Evolutionary conservation across 1,140 invertebrate genomes (phyloP).

Genomic region (Leptestheria dahalacensis): DNA sequence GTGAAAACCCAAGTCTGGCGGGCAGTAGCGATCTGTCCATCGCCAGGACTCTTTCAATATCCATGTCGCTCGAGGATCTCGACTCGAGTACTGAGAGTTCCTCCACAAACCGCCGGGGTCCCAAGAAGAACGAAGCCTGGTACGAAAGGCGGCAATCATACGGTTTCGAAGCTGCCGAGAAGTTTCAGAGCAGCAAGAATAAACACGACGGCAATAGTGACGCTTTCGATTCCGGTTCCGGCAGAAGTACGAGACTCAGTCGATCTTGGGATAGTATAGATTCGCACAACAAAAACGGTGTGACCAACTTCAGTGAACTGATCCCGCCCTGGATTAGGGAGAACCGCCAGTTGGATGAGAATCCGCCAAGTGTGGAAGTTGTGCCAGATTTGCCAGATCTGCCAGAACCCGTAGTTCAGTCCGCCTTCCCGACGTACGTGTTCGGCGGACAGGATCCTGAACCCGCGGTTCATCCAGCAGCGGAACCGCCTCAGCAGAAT

Average conservation of each 20-base stretch:
- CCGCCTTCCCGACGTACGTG: background rate
- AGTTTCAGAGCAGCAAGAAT: constrained; percentile 6
- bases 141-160: constrained; percentile 13
- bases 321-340: constrained; percentile 9
- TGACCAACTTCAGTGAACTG: background rate
- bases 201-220: constrained; percentile 6
- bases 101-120: background rate
- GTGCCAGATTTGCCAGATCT: background rate
- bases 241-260: constrained; percentile 8
- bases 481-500: background rate
- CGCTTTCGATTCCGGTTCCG: background rate
- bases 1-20: background rate
- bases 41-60: constrained; percentile 9
- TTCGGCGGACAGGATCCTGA: background rate
- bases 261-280: constrained; percentile 12
- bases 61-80: constrained; percentile 13
- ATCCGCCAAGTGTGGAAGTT: background rate
- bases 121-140: constrained; percentile 11
- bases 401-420: background rate
- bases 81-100: constrained; percentile 7
- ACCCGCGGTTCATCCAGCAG: background rate
- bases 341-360: background rate
- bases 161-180: constrained; percentile 16
- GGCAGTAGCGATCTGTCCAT: constrained; percentile 1
- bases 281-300: background rate